Percentiles rank a stretch among this genome's conserved stretches.
Conservation (phyloP, 2,888 invertebrate genomes). For the Cantharis rustica region DNA sequence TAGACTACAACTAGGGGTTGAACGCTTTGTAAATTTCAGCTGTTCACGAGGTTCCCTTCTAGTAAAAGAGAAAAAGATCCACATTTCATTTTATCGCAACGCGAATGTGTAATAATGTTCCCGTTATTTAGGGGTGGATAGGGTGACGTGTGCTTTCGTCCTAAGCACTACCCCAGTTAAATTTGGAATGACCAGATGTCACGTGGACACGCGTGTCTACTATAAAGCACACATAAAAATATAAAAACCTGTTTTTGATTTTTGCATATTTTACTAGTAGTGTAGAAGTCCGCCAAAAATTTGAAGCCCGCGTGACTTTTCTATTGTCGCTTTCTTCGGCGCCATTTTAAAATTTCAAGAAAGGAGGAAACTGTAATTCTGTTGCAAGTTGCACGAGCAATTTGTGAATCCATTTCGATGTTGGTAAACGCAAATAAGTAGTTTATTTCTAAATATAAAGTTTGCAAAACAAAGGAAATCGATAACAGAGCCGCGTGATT, state of each 20-base stretch:
- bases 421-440: not conserved
- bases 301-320: not conserved
- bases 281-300: not conserved
- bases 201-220: slow-evolving; percentile 24
- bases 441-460: not conserved
- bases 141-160: slow-evolving; percentile 26
- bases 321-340: not conserved
- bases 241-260: slow-evolving; percentile 15
- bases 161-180: slow-evolving; percentile 26
- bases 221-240: slow-evolving; percentile 19
- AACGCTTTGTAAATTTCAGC: slow-evolving; percentile 39
- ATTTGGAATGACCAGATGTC: slow-evolving; percentile 37
- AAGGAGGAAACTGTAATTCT: not conserved
- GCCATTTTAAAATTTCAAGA: not conserved
- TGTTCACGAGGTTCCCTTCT: slow-evolving; percentile 30
- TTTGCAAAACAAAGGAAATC: not conserved
- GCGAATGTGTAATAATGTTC: slow-evolving; percentile 32
- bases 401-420: not conserved
- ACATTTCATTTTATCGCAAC: slow-evolving; percentile 24
- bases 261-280: not conserved
- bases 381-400: not conserved
- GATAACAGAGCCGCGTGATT: not conserved
- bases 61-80: slow-evolving; percentile 18
- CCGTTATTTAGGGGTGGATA: slow-evolving; percentile 26
- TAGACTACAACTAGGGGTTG: slow-evolving; percentile 36